These are phyloP conservation scores for Heteromormyrus szaboi DNA, from an alignment of 2,797 vertebrate genomes.

Conservation along the genomic window DNA sequence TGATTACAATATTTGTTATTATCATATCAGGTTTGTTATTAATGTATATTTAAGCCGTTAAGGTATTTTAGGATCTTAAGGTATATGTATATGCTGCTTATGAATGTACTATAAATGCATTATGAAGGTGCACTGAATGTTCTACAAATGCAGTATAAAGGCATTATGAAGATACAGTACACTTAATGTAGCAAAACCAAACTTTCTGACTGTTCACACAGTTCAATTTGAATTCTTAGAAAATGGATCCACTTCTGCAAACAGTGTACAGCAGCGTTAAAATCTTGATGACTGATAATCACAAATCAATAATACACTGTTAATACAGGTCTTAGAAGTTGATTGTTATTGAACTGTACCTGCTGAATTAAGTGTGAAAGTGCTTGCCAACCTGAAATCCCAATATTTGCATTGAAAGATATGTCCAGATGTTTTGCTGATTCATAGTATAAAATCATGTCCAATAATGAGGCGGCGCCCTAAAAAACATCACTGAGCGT, in stretches of 20 bases:
- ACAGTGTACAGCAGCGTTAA: background rate
- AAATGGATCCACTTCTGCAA: background rate
- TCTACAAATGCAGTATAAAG: background rate
- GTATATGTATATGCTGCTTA: background rate
- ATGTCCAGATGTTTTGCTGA: constrained; percentile 65
- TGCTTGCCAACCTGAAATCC: constrained; percentile 61
- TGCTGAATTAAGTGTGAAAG: constrained; percentile 65
- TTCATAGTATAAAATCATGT: constrained; percentile 72
- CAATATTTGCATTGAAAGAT: constrained; percentile 60
- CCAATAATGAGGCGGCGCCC: constrained; percentile 65
- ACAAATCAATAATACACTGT: background rate
- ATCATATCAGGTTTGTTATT: background rate
- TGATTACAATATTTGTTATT: background rate
- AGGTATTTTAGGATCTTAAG: background rate
- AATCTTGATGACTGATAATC: background rate
- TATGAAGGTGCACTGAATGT: background rate
- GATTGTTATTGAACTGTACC: constrained; percentile 42
- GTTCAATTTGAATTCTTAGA: background rate
- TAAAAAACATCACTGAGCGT: constrained; percentile 37
- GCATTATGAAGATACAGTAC: background rate
- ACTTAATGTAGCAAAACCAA: background rate
- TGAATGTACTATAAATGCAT: background rate
- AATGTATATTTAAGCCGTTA: background rate
- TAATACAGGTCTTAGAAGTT: background rate
- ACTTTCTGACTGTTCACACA: background rate